These are phyloP conservation scores for Atlantisia rogersi DNA, from an alignment of 2,113 vertebrate species.

Conservation along the genomic window DNA sequence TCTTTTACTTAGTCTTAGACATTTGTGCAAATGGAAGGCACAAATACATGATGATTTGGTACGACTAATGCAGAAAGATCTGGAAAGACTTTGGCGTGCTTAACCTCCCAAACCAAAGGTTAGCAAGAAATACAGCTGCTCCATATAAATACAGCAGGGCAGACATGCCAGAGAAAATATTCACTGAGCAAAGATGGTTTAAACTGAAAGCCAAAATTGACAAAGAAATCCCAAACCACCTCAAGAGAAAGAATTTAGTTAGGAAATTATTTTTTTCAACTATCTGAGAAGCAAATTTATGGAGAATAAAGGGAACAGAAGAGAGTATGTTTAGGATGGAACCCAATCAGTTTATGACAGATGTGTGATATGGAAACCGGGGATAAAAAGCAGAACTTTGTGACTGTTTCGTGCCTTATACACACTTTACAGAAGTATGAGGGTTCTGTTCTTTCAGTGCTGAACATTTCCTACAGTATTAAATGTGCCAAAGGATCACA, in stretches of 20 bases:
- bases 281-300: not conserved
- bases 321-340: not conserved
- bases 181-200: not conserved
- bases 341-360: not conserved
- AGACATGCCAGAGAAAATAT: not conserved
- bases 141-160: not conserved
- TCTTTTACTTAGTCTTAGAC: not conserved
- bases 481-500: not conserved
- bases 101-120: not conserved
- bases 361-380: not conserved
- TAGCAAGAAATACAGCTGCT: not conserved
- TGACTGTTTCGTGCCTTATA: not conserved
- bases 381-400: not conserved
- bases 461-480: not conserved
- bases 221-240: not conserved
- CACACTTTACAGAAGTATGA: not conserved
- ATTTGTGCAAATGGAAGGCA: not conserved
- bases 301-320: not conserved
- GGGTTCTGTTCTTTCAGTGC: not conserved
- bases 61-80: not conserved
- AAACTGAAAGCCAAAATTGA: not conserved
- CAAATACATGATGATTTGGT: not conserved
- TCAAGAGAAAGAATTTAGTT: not conserved
- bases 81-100: not conserved
- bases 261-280: not conserved